Evolutionary conservation across 2,888 invertebrate species (phyloP).

Genomic region (Drosophila siamana): DNA sequence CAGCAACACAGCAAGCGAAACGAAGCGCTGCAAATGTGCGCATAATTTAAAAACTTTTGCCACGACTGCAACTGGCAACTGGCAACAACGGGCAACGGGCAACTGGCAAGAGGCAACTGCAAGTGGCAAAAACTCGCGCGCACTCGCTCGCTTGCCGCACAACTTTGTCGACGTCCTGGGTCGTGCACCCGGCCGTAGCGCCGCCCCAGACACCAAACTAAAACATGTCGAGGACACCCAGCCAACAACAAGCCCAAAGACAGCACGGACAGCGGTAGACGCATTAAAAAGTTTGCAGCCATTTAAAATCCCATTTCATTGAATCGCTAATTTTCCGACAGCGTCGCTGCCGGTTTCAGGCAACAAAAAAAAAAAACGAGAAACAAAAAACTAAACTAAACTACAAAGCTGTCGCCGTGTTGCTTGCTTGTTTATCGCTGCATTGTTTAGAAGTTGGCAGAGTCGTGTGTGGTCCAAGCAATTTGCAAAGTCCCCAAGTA

Average conservation of each 20-base stretch:
- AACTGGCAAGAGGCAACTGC: conserved; percentile 64
- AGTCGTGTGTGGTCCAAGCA: conserved; percentile 7
- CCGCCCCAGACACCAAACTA: conserved; percentile 54
- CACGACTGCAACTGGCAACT: conserved; percentile 72
- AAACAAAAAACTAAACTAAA: conserved; percentile 46
- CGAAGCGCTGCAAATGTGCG: conserved; percentile 72
- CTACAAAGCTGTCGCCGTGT: conserved; percentile 22
- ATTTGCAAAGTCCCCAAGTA: background rate
- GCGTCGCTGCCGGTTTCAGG: conserved; percentile 47
- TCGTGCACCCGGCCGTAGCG: conserved; percentile 40
- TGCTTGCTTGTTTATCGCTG: conserved; percentile 12
- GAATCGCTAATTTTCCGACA: conserved; percentile 83
- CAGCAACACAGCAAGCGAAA: conserved; percentile 29
- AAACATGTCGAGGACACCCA: conserved; percentile 47
- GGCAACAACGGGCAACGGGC: conserved; percentile 71
- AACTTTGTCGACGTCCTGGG: conserved; percentile 66
- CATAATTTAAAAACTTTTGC: conserved; percentile 80
- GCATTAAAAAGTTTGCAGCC: conserved; percentile 82
- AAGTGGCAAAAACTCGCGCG: conserved; percentile 73
- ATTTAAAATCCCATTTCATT: conserved; percentile 83
- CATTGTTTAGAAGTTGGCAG: conserved; percentile 21
- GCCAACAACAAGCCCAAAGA: background rate
- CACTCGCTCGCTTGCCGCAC: conserved; percentile 36
- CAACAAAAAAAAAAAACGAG: background rate
- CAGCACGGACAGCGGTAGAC: conserved; percentile 49